These are phyloP conservation scores for Coenonympha arcania DNA, from an alignment of 2,888 invertebrate genomes.

Conservation along the genomic window DNA sequence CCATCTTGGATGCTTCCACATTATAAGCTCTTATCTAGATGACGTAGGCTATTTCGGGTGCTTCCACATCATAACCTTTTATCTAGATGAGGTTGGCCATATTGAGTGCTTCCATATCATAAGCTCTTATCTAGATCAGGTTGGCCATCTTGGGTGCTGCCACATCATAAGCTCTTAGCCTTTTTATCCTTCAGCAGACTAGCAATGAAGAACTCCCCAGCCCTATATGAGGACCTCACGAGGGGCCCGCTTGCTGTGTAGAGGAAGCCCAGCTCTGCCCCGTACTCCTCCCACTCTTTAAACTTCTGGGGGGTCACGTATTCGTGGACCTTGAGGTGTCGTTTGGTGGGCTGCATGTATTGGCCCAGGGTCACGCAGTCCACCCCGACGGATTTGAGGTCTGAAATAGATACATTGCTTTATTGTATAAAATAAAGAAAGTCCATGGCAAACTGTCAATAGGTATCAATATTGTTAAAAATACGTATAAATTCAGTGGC, in stretches of 20 bases:
- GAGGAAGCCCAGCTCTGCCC: constrained; percentile 89
- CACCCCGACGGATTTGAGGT: constrained; percentile 85
- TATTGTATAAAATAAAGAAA: too few species aligned
- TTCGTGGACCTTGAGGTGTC: constrained; percentile 94
- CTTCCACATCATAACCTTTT: constrained; percentile 46
- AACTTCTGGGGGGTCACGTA: constrained; percentile 98
- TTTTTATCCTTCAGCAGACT: constrained; percentile 81
- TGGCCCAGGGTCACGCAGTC: constrained; percentile 98
- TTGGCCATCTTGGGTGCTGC: neutral
- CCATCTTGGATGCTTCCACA: constrained; percentile 16
- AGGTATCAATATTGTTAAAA: too few species aligned
- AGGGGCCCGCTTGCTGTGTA: constrained; percentile 98
- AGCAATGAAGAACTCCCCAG: constrained; percentile 94
- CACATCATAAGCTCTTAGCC: constrained; percentile 51
- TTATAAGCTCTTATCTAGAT: constrained; percentile 53
- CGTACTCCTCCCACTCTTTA: constrained; percentile 86
- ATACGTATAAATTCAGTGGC: too few species aligned
- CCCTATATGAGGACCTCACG: constrained; percentile 96
- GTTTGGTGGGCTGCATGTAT: constrained; percentile 99
- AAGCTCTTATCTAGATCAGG: constrained; percentile 40
- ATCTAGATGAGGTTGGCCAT: neutral
- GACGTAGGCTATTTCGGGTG: neutral
- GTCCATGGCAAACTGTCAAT: too few species aligned
- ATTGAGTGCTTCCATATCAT: constrained; percentile 35
- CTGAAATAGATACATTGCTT: constrained; percentile 72